Evolutionary conservation across 2,113 vertebrate genomes (phyloP).

Genomic region (Hystrix brachyura): DNA sequence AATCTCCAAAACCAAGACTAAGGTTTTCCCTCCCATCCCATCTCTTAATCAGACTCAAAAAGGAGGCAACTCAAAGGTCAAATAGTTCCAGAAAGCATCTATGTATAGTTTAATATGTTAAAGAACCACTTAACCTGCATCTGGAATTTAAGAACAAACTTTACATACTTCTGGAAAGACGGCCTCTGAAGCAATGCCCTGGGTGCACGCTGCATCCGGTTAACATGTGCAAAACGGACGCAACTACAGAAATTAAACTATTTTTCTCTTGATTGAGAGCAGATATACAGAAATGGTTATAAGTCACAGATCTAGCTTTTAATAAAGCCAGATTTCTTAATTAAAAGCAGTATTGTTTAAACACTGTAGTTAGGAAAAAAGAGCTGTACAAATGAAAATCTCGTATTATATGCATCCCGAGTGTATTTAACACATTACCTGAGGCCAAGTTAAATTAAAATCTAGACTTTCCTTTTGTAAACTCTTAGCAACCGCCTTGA

Average conservation of each 20-base stretch:
- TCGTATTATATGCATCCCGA: slow-evolving; percentile 83
- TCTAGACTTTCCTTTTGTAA: slow-evolving; percentile 84
- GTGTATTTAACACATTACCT: slow-evolving; percentile 85
- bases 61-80: slow-evolving; percentile 72
- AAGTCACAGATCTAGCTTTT: slow-evolving; percentile 87
- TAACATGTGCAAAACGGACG: slow-evolving; percentile 86
- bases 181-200: slow-evolving; percentile 85
- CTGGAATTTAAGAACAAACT: slow-evolving; percentile 84
- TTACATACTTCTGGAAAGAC: slow-evolving; percentile 82
- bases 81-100: slow-evolving; percentile 8
- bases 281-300: slow-evolving; percentile 86
- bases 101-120: slow-evolving; percentile 59
- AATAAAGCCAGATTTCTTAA: slow-evolving; percentile 89
- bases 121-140: slow-evolving; percentile 83
- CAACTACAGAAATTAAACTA: slow-evolving; percentile 83
- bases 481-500: slow-evolving; percentile 79
- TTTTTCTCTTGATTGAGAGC: slow-evolving; percentile 88
- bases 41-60: slow-evolving; percentile 50
- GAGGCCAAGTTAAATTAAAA: slow-evolving; percentile 86
- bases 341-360: slow-evolving; percentile 89
- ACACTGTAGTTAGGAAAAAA: slow-evolving; percentile 76
- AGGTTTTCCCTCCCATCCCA: not conserved
- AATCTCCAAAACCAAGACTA: slow-evolving; percentile 11
- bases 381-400: slow-evolving; percentile 79
- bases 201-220: slow-evolving; percentile 82